A percentile compares a stretch with the other conserved stretches of the same genome.
Conservation (phyloP, 2,888 invertebrate genomes). For the Chelonus formosanus region DNA sequence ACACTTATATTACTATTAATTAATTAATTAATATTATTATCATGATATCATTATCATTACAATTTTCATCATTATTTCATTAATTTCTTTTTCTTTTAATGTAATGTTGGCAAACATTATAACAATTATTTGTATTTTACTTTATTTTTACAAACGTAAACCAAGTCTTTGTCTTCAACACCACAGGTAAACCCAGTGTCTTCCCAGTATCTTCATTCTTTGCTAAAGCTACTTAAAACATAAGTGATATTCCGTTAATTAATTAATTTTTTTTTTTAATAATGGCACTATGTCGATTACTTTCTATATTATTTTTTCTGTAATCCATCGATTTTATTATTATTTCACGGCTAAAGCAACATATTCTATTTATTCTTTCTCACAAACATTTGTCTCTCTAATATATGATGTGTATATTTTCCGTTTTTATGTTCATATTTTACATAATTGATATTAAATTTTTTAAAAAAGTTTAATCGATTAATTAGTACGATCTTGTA, state of each 20-base stretch:
- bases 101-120: conserved; percentile 39
- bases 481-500: too few relatives aligned
- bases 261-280: conserved; percentile 57
- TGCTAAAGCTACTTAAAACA: conserved; percentile 40
- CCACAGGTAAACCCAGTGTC: too few relatives aligned
- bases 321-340: too few relatives aligned
- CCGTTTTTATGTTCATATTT: too few relatives aligned
- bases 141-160: conserved; percentile 44
- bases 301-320: conserved; percentile 43
- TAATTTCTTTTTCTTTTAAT: conserved; percentile 24
- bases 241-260: conserved; percentile 38
- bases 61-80: conserved; percentile 18
- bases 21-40: conserved; percentile 42
- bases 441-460: too few relatives aligned
- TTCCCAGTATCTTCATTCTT: too few relatives aligned
- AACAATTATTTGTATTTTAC: conserved; percentile 26
- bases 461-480: too few relatives aligned
- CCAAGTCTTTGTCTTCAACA: conserved; percentile 50
- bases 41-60: background rate
- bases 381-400: too few relatives aligned
- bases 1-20: conserved; percentile 37
- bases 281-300: conserved; percentile 61
- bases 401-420: too few relatives aligned
- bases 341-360: too few relatives aligned
- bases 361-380: too few relatives aligned